Conservation (phyloP, 2,888 invertebrate genomes). For the Salticus scenicus region DNA sequence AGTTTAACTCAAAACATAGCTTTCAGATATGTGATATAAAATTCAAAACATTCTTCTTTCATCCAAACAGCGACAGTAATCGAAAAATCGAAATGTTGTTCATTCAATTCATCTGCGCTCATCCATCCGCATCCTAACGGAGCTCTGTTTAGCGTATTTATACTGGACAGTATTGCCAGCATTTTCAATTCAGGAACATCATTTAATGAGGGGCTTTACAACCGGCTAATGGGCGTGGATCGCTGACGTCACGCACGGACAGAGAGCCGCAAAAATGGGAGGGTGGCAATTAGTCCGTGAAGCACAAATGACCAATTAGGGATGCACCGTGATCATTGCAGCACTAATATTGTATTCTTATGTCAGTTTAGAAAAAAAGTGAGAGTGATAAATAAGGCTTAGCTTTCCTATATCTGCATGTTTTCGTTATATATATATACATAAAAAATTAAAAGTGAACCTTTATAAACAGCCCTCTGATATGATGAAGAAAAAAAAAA, state of each 20-base stretch:
- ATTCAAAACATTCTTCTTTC: not conserved
- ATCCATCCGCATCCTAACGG: slow-evolving; percentile 9
- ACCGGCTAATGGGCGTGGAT: slow-evolving; percentile 10
- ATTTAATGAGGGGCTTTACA: not conserved
- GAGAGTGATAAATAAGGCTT: not conserved
- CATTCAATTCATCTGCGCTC: not conserved
- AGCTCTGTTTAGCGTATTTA: not conserved
- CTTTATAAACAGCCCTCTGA: too few species aligned
- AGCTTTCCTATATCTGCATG: too few species aligned
- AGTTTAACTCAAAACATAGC: too few species aligned
- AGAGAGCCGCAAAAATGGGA: slow-evolving; percentile 16
- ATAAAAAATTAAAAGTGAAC: too few species aligned
- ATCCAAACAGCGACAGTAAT: not conserved
- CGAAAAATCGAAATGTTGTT: not conserved
- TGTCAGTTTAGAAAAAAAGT: not conserved
- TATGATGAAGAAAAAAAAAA: too few species aligned
- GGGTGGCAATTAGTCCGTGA: slow-evolving; percentile 51
- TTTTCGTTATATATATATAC: too few species aligned
- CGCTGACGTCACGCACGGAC: slow-evolving; percentile 42
- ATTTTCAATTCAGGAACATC: slow-evolving; percentile 12
- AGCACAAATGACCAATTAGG: slow-evolving; percentile 19
- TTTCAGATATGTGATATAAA: too few species aligned
- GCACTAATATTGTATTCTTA: not conserved
- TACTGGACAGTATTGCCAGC: not conserved
- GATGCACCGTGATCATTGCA: not conserved